phyloP scores from a whole-genome alignment of 2,113 vertebrate genomes.

The Anas platyrhynchos region DNA sequence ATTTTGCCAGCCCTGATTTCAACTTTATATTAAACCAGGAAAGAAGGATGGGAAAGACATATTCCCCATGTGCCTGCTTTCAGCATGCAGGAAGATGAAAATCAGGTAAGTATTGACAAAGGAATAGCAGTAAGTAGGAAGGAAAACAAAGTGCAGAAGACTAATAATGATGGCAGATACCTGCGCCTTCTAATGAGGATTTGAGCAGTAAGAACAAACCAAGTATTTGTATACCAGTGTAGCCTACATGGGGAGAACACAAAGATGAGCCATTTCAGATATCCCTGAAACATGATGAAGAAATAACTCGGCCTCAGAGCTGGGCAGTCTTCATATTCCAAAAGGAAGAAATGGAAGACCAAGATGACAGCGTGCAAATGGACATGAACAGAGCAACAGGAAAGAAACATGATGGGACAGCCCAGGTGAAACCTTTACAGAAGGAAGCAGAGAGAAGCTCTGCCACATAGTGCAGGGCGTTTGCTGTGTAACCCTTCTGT shows the following conservation, averaged over 20 bases:
- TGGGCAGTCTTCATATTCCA: neutral
- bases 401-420: neutral
- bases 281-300: neutral
- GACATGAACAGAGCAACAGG: neutral
- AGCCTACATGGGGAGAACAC: neutral
- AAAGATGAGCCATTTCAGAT: rapidly evolving
- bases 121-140: neutral
- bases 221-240: neutral
- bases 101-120: neutral
- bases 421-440: rapidly evolving
- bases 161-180: neutral
- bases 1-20: too few relatives aligned
- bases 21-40: neutral
- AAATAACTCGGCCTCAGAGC: neutral
- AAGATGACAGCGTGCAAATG: rapidly evolving
- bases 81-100: neutral
- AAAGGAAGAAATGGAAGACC: neutral
- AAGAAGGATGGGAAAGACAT: neutral
- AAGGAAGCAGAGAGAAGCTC: neutral
- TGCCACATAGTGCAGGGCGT: rapidly evolving
- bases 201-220: neutral
- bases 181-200: too few relatives aligned
- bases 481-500: neutral
- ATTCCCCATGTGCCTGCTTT: neutral
- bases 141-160: neutral